Conservation (phyloP, 2,888 invertebrate species). For the Ceratothoa steindachneri region DNA sequence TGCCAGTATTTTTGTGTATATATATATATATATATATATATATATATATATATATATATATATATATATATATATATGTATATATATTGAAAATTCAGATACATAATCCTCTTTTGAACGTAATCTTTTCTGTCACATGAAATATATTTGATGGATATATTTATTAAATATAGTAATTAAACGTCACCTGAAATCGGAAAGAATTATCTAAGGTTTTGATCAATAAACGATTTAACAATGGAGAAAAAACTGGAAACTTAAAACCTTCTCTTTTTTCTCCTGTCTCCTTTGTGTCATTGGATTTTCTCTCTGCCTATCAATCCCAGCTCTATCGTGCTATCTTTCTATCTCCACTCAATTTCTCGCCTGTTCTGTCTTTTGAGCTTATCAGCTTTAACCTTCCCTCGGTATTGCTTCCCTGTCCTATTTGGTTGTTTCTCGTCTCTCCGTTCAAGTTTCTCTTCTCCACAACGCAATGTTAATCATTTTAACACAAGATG, state of each 20-base stretch:
- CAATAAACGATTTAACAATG: no score
- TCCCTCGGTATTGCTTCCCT: neutral
- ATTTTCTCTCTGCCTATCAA: neutral
- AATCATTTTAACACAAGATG: no score
- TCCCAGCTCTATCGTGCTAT: neutral
- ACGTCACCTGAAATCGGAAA: no score
- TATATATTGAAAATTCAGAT: neutral
- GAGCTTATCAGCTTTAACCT: constrained; percentile 15
- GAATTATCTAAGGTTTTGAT: no score
- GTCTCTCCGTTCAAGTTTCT: no score
- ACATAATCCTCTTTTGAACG: no score
- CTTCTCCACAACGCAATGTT: no score
- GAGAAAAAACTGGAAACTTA: no score
- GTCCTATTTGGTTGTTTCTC: no score
- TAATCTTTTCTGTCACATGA: no score
- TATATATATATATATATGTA: constrained; percentile 13
- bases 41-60: constrained; percentile 15
- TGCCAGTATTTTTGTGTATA: neutral
- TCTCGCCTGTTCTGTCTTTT: constrained; percentile 9
- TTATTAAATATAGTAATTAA: no score
- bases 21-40: constrained; percentile 6
- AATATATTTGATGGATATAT: no score
- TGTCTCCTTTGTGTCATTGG: neutral
- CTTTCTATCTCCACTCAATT: neutral
- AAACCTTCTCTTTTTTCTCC: neutral